Conservation (phyloP, 1,140 invertebrate species). For the Periplaneta americana region DNA sequence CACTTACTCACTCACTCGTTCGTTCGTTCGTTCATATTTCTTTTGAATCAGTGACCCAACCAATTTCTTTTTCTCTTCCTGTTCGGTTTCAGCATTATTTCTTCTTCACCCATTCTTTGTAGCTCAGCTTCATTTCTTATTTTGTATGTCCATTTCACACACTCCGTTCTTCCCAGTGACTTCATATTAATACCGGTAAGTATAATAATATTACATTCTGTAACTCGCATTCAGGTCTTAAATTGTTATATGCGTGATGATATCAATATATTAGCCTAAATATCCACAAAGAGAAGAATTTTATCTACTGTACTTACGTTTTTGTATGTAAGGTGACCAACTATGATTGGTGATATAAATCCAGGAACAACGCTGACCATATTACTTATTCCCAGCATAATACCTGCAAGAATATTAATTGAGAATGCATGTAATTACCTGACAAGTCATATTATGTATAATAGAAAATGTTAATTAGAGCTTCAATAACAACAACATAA, state of each 20-base stretch:
- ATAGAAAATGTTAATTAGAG: not conserved
- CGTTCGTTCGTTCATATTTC: too few relatives aligned
- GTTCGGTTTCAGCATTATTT: too few relatives aligned
- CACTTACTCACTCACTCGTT: too few relatives aligned
- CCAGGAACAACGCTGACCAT: conserved; percentile 44
- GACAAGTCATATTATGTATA: not conserved
- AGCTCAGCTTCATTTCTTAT: too few relatives aligned
- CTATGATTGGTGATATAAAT: conserved; percentile 51
- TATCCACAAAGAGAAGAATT: not conserved
- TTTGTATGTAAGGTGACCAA: conserved; percentile 50
- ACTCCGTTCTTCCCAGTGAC: too few relatives aligned
- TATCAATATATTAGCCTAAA: not conserved
- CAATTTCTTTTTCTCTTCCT: too few relatives aligned
- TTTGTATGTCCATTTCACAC: too few relatives aligned
- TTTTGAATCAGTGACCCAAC: too few relatives aligned
- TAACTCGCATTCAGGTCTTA: not conserved
- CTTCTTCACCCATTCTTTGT: too few relatives aligned
- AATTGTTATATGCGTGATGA: not conserved
- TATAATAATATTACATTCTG: not conserved
- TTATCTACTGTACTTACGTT: conserved; percentile 42
- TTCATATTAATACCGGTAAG: too few relatives aligned
- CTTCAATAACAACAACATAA: too few relatives aligned
- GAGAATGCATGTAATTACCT: not conserved
- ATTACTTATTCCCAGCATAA: conserved; percentile 50
- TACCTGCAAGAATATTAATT: conserved; percentile 27